Conservation (phyloP, 2,797 vertebrate genomes). For the Helarctos malayanus region DNA sequence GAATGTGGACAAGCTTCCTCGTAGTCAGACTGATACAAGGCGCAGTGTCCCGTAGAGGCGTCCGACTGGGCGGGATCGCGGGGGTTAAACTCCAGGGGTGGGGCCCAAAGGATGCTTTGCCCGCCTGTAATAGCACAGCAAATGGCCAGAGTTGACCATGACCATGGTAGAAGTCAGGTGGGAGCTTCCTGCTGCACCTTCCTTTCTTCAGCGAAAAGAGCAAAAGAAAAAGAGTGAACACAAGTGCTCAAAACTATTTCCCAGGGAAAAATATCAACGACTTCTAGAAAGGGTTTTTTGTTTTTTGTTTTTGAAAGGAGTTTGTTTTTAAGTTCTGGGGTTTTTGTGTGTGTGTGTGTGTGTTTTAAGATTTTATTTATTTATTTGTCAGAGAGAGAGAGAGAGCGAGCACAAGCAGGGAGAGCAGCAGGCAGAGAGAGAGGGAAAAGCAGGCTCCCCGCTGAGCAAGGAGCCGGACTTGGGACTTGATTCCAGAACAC, state of each 20-base stretch:
- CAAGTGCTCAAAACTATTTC: background rate
- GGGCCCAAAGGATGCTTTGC: background rate
- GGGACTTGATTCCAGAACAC: no score
- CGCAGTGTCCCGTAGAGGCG: accelerated
- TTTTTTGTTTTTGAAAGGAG: background rate
- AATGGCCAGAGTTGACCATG: background rate
- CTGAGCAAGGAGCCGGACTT: no score
- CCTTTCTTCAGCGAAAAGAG: background rate
- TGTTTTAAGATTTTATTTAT: background rate
- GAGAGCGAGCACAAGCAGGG: no score
- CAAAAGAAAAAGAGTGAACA: background rate
- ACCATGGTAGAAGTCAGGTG: no score
- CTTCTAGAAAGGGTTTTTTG: background rate
- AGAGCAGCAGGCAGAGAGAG: no score
- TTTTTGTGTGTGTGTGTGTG: background rate
- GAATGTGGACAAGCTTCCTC: background rate
- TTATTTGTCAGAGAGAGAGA: no score
- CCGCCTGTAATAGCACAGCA: background rate
- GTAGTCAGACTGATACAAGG: background rate
- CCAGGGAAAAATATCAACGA: background rate
- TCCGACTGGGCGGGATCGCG: background rate
- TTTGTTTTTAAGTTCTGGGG: background rate
- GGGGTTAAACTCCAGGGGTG: background rate
- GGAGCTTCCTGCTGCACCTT: background rate
- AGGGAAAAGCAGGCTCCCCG: no score